Percentiles rank a stretch among this genome's conserved stretches.
phyloP scores from a whole-genome alignment of 1,140 invertebrate genomes.

The Sycophaga agraensis region DNA sequence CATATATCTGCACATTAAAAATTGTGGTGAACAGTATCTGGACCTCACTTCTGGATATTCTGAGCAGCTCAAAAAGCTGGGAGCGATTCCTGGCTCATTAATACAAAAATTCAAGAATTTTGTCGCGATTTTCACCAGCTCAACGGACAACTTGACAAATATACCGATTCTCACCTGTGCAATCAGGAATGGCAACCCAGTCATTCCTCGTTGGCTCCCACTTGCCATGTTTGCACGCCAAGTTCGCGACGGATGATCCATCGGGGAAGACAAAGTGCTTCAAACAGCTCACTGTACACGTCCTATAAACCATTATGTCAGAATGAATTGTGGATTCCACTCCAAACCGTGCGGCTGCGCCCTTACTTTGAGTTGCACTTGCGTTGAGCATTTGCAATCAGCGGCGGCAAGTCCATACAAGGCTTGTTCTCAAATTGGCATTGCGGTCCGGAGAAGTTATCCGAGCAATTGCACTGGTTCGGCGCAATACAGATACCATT shows the following conservation, averaged over 20 bases:
- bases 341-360: too few relatives aligned
- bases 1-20: too few relatives aligned
- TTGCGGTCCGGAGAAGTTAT: conserved; percentile 70
- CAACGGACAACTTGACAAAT: too few relatives aligned
- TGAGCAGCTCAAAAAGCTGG: too few relatives aligned
- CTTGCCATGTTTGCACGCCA: conserved; percentile 65
- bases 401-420: conserved; percentile 66
- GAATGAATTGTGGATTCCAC: too few relatives aligned
- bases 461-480: conserved; percentile 71
- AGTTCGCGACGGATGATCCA: conserved; percentile 63
- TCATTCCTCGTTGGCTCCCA: conserved; percentile 65
- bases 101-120: too few relatives aligned
- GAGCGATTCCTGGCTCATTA: too few relatives aligned
- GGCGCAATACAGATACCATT: conserved; percentile 74
- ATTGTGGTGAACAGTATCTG: too few relatives aligned
- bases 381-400: conserved; percentile 66
- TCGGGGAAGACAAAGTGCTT: conserved; percentile 68
- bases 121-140: too few relatives aligned
- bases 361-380: conserved; percentile 69
- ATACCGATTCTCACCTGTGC: too few relatives aligned
- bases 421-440: conserved; percentile 75
- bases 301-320: conserved; percentile 25
- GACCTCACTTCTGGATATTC: too few relatives aligned
- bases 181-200: conserved; percentile 66
- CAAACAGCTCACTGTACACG: conserved; percentile 63